Evolutionary conservation across 2,888 invertebrate genomes (phyloP), one percentile per base, ranked within the genome.

Genomic region (Brenthis ino): DNA sequence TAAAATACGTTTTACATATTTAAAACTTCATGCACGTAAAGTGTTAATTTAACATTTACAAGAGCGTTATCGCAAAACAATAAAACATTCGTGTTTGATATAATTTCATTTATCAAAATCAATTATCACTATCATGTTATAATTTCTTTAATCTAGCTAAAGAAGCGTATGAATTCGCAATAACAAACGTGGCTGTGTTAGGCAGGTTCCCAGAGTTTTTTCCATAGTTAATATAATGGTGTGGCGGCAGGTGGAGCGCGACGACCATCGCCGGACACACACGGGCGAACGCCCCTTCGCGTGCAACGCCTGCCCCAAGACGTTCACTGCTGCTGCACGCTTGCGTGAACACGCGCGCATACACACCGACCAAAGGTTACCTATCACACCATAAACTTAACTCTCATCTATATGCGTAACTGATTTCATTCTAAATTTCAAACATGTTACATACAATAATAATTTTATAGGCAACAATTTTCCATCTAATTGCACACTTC

Each of bases 221-320:
- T 71, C 65, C 67, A 57, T 65, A 58, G 43, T 24, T 37, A 43
- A 43, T 48, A 51, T 14, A 56, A 47, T 69, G 66, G 60, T 57
- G 60, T 68, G 67, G 61, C 33, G 65, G 77, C 82, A 93, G 92
- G 91, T 93, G 90, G 92, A 93, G 91, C 92, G 92, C 73, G 92
- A 93, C 91, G 93, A 93, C 77, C 93, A 92, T 75, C 88, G 93
- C 20, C 90, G 93, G 74, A 92, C 91, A 72, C 93, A 92, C 81
- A 93, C 92, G 33, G 91, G 92, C 77, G 93, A 93, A 84, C 86
- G 92, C 72, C 92, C 92, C 83, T 93, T 93, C 84, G 89, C 89
- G 80, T 93, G 93, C 82, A 74, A 86, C 53, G 87, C 85, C 72
- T 93, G 93, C 86, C 89, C 89, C 75, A 93, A 93, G 91, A 93